Evolutionary conservation across 1,140 invertebrate genomes (phyloP).

Genomic region (Monomorium pharaonis): DNA sequence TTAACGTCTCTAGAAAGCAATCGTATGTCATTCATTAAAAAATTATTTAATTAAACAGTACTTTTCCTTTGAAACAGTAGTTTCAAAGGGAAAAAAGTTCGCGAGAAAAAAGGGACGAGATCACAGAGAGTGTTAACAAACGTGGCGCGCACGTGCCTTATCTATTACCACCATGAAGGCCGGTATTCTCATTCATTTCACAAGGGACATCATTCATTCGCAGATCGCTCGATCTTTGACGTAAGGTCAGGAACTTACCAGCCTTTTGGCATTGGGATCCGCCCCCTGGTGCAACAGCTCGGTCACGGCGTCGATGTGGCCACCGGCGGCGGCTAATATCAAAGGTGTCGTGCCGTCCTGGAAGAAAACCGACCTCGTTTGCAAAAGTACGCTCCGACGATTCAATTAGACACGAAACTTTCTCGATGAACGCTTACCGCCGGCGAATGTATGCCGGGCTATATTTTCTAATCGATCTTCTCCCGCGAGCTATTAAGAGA

Average conservation of each 20-base stretch:
- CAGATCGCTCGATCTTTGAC: slow-evolving; percentile 6
- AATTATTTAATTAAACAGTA: no score
- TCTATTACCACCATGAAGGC: neutral
- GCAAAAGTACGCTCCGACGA: neutral
- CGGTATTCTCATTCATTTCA: slow-evolving; percentile 33
- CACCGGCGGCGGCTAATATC: slow-evolving; percentile 95
- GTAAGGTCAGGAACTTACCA: slow-evolving; percentile 87
- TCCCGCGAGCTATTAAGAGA: neutral
- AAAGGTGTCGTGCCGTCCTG: slow-evolving; percentile 97
- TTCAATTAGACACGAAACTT: slow-evolving; percentile 25
- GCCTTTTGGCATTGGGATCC: slow-evolving; percentile 91
- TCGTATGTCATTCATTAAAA: no score
- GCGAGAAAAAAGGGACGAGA: no score
- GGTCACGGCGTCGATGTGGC: slow-evolving; percentile 93
- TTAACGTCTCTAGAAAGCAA: no score
- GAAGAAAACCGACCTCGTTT: slow-evolving; percentile 35
- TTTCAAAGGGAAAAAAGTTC: no score
- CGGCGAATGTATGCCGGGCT: slow-evolving; percentile 31
- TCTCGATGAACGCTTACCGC: neutral
- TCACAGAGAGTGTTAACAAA: neutral
- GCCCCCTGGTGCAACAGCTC: slow-evolving; percentile 96
- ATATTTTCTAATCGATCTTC: slow-evolving; percentile 44
- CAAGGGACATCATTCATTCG: neutral
- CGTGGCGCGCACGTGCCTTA: slow-evolving; percentile 23
- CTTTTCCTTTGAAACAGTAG: no score